Percentiles rank a stretch among this genome's conserved stretches.
phyloP scores from a whole-genome alignment of 2,888 invertebrate genomes.

The Sphecodes monilicornis region DNA sequence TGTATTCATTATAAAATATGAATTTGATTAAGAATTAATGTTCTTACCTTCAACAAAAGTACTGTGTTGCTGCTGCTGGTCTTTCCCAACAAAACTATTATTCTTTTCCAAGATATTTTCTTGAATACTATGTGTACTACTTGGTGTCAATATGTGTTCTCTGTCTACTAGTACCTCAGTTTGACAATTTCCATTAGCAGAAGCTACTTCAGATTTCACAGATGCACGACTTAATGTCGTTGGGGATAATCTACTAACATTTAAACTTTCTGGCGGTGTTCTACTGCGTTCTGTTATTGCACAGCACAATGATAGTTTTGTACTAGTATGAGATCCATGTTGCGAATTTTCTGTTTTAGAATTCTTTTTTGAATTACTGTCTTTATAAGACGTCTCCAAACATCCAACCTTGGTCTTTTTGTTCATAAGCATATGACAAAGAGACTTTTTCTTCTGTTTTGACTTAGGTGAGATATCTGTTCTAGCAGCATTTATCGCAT shows the following conservation, averaged over 20 bases:
- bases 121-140: slow-evolving; percentile 28
- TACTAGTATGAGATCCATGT: slow-evolving; percentile 80
- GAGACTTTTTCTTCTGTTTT: slow-evolving; percentile 82
- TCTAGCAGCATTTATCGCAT: slow-evolving; percentile 62
- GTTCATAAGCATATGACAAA: slow-evolving; percentile 82
- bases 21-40: background rate
- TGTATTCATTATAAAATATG: background rate
- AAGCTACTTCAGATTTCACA: slow-evolving; percentile 77
- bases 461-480: slow-evolving; percentile 78
- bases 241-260: slow-evolving; percentile 78
- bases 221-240: slow-evolving; percentile 76
- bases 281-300: slow-evolving; percentile 84
- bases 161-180: slow-evolving; percentile 70
- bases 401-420: slow-evolving; percentile 84
- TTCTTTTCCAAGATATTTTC: slow-evolving; percentile 60
- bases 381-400: slow-evolving; percentile 77
- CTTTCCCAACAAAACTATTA: slow-evolving; percentile 54
- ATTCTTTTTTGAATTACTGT: slow-evolving; percentile 75
- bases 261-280: slow-evolving; percentile 82
- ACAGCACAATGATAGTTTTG: slow-evolving; percentile 83
- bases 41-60: slow-evolving; percentile 74
- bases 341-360: slow-evolving; percentile 79
- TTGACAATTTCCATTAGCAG: slow-evolving; percentile 75
- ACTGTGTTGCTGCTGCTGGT: slow-evolving; percentile 69
- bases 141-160: slow-evolving; percentile 56